Conservation (phyloP, 2,888 invertebrate genomes). For the Periphyllus acericola region DNA sequence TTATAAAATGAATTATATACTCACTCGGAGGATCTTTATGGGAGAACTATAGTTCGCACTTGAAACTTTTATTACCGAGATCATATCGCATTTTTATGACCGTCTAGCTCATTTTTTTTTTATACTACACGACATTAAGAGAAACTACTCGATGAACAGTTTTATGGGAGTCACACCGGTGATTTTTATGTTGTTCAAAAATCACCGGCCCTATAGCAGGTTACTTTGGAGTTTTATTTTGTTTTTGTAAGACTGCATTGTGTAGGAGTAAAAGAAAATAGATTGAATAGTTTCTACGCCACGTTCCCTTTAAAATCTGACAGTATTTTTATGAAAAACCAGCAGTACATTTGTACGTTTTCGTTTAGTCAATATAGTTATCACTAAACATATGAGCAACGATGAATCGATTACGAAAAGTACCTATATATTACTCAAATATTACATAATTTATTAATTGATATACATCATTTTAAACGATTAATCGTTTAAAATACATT, state of each 20-base stretch:
- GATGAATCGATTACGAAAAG: background rate
- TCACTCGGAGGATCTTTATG: conserved; percentile 34
- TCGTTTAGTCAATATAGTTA: background rate
- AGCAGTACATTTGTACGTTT: background rate
- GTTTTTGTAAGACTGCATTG: background rate
- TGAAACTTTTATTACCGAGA: conserved; percentile 48
- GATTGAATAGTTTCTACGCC: background rate
- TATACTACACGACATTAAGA: conserved; percentile 49
- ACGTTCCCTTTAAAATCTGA: background rate
- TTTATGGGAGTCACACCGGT: conserved; percentile 47
- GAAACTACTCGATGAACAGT: conserved; percentile 42
- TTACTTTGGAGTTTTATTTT: conserved; percentile 13
- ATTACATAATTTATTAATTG: background rate
- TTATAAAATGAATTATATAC: background rate
- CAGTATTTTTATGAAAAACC: background rate
- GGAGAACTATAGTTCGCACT: conserved; percentile 43
- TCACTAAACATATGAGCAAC: no score
- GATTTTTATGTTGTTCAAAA: conserved; percentile 52
- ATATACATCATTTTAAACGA: background rate
- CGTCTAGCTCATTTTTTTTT: conserved; percentile 43
- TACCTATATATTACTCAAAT: background rate
- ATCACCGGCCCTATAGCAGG: conserved; percentile 15
- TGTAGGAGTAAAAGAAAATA: background rate
- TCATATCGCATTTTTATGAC: conserved; percentile 50
- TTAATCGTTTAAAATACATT: background rate